A percentile compares a stretch with the other conserved stretches of the same genome.
These are phyloP conservation scores for Lasioglossum lativentre DNA, from an alignment of 2,888 invertebrate species.

Conservation along the genomic window DNA sequence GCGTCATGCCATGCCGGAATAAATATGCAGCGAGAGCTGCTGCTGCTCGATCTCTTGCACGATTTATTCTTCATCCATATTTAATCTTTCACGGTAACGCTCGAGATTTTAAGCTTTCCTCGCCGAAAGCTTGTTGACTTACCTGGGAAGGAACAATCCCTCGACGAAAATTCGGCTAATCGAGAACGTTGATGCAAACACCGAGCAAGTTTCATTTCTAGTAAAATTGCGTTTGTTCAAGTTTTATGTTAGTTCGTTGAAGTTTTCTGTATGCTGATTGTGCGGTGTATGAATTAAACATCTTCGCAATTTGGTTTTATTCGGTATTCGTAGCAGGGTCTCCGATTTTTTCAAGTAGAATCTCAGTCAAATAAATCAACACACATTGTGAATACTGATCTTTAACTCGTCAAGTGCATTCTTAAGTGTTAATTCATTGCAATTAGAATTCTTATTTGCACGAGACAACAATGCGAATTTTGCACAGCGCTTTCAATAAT, in stretches of 20 bases:
- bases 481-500: not conserved
- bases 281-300: not conserved
- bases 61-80: constrained; percentile 33
- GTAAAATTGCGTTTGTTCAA: no score
- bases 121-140: not conserved
- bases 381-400: no score
- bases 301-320: not conserved
- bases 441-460: no score
- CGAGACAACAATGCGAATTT: no score
- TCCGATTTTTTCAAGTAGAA: no score
- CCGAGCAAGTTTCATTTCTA: not conserved
- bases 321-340: no score
- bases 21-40: constrained; percentile 32
- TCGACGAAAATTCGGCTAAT: not conserved
- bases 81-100: not conserved
- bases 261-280: not conserved
- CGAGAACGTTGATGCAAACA: not conserved
- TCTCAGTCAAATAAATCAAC: not conserved
- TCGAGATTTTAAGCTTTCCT: not conserved
- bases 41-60: constrained; percentile 3
- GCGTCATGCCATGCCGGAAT: not conserved
- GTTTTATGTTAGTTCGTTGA: no score
- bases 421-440: no score
- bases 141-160: not conserved
- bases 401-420: no score